Base-by-base conservation (phyloP, 2,797 vertebrate species). In the Babyrousa celebensis region DNA sequence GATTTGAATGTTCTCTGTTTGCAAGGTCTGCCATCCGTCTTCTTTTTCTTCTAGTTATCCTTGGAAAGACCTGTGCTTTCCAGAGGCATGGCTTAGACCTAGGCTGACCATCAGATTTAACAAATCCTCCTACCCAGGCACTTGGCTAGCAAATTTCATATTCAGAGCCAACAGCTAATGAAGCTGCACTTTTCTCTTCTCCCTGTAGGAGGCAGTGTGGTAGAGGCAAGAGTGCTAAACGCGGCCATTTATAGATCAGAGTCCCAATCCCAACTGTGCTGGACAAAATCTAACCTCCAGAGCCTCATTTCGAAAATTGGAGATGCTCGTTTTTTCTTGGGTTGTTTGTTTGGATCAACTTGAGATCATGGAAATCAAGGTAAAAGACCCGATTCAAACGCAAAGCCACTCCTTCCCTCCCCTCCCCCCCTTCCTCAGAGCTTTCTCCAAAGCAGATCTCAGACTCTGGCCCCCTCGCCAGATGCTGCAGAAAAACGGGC, bases 311-410 rank as follows among this genome's bases (percentile, higher is more conserved):
- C 68, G 52, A 79, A 82, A 58, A 91, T 6, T 48, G 43, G 18
- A 79, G 21, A 60, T 17, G 52, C 1, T 48, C 43, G 15, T 21
- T 77, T 80, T 71, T 58, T 62, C 67, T 79, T 14, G 27, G 14
- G n/a, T 7, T 67, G 62, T 25, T 12, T 23, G 65, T 75, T 56
- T 79, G n/a, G 10, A 48, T 86, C 75, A 75, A 95, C 52, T 54
- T 54, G 48, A 56, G 65, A 62, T 29, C 36, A 68, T 32, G 12
- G 25, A 78, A 86, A 89, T 83, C 32, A 92, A 71, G 36, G 17
- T 3, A 52, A 93, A 84, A 72, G 60, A 10, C 25, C 23, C 14
- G 3, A 72, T 92, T 92, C 85, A 79, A 90, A 94, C 32, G 23
- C n/a, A 80, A 74, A 80, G 14, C 17, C 18, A 20, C 8, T 36